A percentile compares a stretch with the other conserved stretches of the same genome.
These are phyloP conservation scores for Chiloscyllium punctatum DNA, from an alignment of 2,797 vertebrate species.

Conservation along the genomic window DNA sequence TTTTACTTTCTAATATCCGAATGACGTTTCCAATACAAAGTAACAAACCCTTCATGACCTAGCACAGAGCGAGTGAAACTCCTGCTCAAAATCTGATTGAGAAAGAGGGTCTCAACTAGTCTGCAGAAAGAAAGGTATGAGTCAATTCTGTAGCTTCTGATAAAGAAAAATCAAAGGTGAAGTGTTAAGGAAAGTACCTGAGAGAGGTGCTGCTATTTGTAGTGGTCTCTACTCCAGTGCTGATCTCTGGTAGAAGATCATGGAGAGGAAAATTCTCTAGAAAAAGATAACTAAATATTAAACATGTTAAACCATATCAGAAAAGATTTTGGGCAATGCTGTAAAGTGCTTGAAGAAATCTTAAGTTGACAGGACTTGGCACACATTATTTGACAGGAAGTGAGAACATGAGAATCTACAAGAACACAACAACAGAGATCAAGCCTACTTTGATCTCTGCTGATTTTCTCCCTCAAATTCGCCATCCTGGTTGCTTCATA, in stretches of 20 bases:
- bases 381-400: not conserved
- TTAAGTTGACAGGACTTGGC: not conserved
- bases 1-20: not conserved
- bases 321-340: not conserved
- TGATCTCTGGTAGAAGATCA: slow-evolving; percentile 84
- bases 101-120: not conserved
- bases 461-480: not conserved
- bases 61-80: not conserved
- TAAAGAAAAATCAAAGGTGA: not conserved
- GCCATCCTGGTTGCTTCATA: not conserved
- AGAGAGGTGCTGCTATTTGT: slow-evolving; percentile 84
- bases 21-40: not conserved
- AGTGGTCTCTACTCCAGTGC: slow-evolving; percentile 84
- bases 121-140: not conserved
- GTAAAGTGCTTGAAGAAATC: not conserved
- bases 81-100: not conserved
- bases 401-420: not conserved
- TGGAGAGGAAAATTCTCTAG: slow-evolving; percentile 87
- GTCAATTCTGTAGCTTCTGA: not conserved
- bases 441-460: not conserved
- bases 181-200: slow-evolving; percentile 60
- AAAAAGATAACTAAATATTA: slow-evolving; percentile 42
- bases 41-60: not conserved
- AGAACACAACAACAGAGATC: not conserved
- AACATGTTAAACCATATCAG: not conserved